Base-by-base conservation (phyloP, 2,888 invertebrate genomes). In the Campoletis raptor region DNA sequence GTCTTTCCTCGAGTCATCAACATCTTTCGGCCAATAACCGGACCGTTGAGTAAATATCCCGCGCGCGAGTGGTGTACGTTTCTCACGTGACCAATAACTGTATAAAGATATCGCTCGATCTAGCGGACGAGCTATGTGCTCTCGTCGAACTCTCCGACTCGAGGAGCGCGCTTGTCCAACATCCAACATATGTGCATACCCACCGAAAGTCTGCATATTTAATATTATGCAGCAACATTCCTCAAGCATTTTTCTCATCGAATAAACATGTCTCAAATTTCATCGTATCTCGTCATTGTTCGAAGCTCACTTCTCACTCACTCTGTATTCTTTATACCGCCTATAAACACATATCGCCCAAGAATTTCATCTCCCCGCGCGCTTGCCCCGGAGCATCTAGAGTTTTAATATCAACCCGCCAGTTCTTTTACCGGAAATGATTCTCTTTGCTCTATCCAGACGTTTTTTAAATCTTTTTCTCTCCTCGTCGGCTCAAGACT, bases 351-450 rank as follows among this genome's bases (percentile, higher is more conserved):
- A 10, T 66, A n/a, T 37, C 3, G n/a, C n/a, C 21, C 66, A 57
- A 81, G 82, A 82, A 79, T 73, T 73, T 81, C 78, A 70, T 37
- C 64, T 36, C 52, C 21, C 21, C 45, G 7, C 24, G 45, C 24
- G 45, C 18, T 48, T 52, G 45, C 36, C 45, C 52, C 37, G 30
- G 40, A 67, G 67, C 66, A 21, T 18, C 24, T 42, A 61, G 61
- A 61, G 61, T 74, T 67, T 67, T 79, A 80, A 81, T 73, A 66
- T 81, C 81, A 72, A 70, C 72, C 67, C 72, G 72, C 36, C 54
- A 66, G 40, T 73, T 73, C 73, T 74, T 72, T 61, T 69, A 79
- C 81, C 85, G 85, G 85, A 85, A 85, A 82, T 74, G 67, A 82
- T 82, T 79, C 82, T 74, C 37, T 24, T 37, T 40, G 48, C 67